Evolutionary conservation across 2,797 vertebrate species (phyloP), one percentile per base, ranked within the genome.

Genomic region (Euthynnus affinis): DNA sequence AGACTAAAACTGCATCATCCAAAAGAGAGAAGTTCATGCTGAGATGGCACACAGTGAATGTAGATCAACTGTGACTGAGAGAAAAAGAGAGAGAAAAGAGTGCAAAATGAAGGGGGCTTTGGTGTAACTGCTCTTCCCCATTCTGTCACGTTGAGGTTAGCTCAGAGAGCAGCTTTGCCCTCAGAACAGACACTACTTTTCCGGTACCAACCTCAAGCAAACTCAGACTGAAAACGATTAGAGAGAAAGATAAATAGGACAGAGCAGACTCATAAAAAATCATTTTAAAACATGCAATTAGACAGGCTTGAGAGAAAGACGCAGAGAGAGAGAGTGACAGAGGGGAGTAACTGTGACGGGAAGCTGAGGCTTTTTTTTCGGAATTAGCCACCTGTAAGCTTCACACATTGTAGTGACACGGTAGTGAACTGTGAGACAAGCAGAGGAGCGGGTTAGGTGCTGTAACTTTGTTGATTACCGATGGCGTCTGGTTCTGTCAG

Each of bases 161-260:
- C 72, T 85, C 68, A 89, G 67, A 81, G 59, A 88, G 4, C 81
- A 80, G 62, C 42, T 76, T 56, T 80, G 65, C 86, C 79, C 86
- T 84, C 80, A 84, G n/a, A 86, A 74, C 67, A 87, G 71, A 78
- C 73, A 56, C 25, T 34, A 67, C 61, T 82, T 81, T 94, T 95
- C 93, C 91, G 88, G 89, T 84, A 61, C 81, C 82, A 85, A 91
- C 92, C 90, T 92, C 88, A 89, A 86, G 25, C 88, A 89, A 86
- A 22, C 87, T 87, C 60, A 82, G 75, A 66, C 65, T 67, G 34
- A 75, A 80, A 82, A 23, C 9, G 2, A 78, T 72, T 2, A 76
- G 34, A 56, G 42, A 20, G 22, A 72, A 62, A 87, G 88, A 87
- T 84, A 81, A 83, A 14, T n/a, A 22, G 57, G 49, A 63, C 58